phyloP scores from a whole-genome alignment of 2,113 vertebrate species.

The Condylura cristata region DNA sequence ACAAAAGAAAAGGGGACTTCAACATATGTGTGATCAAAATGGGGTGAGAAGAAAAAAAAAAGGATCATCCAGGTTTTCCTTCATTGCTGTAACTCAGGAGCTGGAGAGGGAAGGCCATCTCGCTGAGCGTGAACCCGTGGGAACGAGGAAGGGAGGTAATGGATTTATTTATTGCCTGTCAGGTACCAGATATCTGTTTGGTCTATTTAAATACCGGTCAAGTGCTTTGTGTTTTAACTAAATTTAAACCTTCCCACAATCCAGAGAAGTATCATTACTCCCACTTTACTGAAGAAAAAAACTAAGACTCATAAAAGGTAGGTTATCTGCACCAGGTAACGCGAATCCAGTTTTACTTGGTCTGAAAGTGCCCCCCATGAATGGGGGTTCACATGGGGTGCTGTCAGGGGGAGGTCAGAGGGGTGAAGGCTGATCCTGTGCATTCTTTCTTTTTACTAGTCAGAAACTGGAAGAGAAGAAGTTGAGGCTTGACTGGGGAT shows the following conservation, averaged over 20 bases:
- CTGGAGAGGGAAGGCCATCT: neutral
- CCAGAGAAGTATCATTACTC: neutral
- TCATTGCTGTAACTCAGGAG: constrained; percentile 5
- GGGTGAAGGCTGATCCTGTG: neutral
- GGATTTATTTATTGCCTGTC: neutral
- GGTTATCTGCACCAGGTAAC: neutral
- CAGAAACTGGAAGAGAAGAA: neutral
- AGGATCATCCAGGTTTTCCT: neutral
- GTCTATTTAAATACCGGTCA: neutral
- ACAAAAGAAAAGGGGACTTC: neutral
- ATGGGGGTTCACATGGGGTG: neutral
- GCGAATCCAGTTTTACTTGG: neutral
- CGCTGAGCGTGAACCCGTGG: neutral
- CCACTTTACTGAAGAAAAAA: no score
- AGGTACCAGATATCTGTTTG: neutral
- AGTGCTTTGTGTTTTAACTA: constrained; percentile 9
- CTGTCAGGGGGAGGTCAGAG: neutral
- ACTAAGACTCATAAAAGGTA: neutral
- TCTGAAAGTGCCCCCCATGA: neutral
- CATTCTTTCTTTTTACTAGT: neutral
- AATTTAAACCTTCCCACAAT: neutral
- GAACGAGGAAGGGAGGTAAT: neutral
- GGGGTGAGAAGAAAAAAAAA: neutral
- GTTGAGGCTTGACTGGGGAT: neutral
- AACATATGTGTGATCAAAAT: neutral